phyloP scores from a whole-genome alignment of 2,113 vertebrate genomes.

The Nothoprocta perdicaria region DNA sequence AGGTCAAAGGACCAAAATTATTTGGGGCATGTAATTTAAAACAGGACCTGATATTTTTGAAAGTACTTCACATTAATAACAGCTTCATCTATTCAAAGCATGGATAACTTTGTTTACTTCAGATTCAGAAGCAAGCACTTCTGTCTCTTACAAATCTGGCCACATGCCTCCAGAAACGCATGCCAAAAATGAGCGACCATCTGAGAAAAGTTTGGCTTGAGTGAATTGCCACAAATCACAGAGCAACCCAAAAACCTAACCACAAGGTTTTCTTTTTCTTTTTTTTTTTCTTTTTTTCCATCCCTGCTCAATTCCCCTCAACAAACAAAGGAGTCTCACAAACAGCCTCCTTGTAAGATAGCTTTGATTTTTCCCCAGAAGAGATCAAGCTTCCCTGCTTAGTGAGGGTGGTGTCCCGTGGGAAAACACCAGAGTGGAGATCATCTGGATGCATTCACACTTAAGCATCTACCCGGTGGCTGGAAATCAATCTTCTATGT shows the following conservation, averaged over 20 bases:
- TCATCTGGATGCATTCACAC: neutral
- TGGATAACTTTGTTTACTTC: neutral
- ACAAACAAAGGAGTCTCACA: neutral
- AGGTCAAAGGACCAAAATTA: slow-evolving; percentile 13
- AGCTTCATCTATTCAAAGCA: neutral
- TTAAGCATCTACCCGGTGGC: neutral
- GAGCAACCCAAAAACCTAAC: neutral
- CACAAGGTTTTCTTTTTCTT: neutral
- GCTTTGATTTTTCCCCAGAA: neutral
- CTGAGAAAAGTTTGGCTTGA: neutral
- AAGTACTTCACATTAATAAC: neutral
- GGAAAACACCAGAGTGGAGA: neutral
- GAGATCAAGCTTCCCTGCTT: neutral
- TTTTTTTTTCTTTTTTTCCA: neutral
- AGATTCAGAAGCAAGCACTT: neutral
- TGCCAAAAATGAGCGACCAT: neutral
- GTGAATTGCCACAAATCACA: neutral
- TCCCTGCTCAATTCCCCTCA: neutral
- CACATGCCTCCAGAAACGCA: neutral
- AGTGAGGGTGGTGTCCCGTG: neutral
- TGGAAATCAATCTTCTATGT: neutral
- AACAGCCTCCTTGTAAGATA: neutral
- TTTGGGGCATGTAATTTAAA: slow-evolving; percentile 9
- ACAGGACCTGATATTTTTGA: neutral
- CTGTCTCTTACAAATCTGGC: neutral